A percentile compares a stretch with the other conserved stretches of the same genome.
Evolutionary conservation across 53 echinoderm and acorn worm species (phyloP).

Genomic region (Glandiceps talaboti): DNA sequence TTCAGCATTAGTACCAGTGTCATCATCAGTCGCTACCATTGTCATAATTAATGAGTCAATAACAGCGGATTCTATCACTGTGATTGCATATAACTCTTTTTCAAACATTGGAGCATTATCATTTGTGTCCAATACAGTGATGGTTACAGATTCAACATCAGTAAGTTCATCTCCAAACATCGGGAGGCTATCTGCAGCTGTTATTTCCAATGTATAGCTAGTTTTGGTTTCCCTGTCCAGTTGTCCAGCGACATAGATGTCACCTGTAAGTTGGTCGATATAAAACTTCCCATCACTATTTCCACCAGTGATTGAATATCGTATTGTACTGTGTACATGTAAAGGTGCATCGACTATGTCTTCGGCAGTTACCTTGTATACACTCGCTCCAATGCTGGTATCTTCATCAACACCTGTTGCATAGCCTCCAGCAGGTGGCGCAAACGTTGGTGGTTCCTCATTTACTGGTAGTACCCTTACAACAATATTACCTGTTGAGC

Average conservation of each 20-base stretch:
- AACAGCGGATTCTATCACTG: slow-evolving; percentile 32
- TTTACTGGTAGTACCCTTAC: neutral
- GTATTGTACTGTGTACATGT: neutral
- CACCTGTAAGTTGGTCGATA: slow-evolving; percentile 47
- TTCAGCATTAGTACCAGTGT: slow-evolving; percentile 38
- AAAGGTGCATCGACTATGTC: neutral
- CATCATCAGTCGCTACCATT: slow-evolving; percentile 65
- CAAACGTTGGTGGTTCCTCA: neutral
- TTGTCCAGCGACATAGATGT: slow-evolving; percentile 29
- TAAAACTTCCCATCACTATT: slow-evolving; percentile 55
- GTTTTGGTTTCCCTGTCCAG: slow-evolving; percentile 70
- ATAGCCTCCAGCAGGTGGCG: neutral
- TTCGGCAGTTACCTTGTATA: neutral
- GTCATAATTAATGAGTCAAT: neutral
- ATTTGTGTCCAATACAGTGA: slow-evolving; percentile 59
- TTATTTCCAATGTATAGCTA: slow-evolving; percentile 22
- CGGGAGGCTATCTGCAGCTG: neutral
- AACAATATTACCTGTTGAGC: neutral
- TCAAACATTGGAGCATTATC: slow-evolving; percentile 82
- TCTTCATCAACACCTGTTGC: neutral
- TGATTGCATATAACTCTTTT: slow-evolving; percentile 21
- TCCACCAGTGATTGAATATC: slow-evolving; percentile 61
- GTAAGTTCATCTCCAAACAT: slow-evolving; percentile 4
- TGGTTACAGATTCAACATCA: slow-evolving; percentile 65
- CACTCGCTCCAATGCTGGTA: neutral